Evolutionary conservation across 2,888 invertebrate species (phyloP).

Genomic region (Leptopilina myrica): DNA sequence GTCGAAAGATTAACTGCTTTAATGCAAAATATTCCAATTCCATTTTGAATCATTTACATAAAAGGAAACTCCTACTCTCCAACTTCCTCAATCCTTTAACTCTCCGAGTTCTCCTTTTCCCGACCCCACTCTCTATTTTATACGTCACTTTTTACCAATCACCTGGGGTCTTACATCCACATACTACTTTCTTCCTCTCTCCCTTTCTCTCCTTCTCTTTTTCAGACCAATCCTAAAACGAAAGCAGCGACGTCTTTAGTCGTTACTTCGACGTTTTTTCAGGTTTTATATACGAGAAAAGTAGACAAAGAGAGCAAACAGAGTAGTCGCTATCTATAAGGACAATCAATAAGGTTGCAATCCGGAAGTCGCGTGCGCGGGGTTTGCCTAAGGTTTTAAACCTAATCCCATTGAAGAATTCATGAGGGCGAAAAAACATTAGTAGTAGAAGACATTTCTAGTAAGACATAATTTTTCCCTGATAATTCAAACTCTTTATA

Average conservation of each 20-base stretch:
- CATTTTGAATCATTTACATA: constrained; percentile 31
- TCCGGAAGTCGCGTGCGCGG: constrained; percentile 24
- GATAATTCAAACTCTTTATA: no score
- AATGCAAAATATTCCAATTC: constrained; percentile 36
- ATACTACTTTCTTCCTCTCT: no score
- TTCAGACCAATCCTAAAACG: constrained; percentile 4
- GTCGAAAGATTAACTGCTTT: constrained; percentile 18
- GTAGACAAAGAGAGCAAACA: neutral
- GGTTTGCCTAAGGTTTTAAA: constrained; percentile 41
- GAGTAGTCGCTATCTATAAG: constrained; percentile 1
- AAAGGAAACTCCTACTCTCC: constrained; percentile 1
- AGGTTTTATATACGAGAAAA: constrained; percentile 8
- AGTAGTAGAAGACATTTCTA: no score
- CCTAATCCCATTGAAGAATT: constrained; percentile 43
- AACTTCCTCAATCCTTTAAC: constrained; percentile 27
- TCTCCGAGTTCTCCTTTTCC: neutral
- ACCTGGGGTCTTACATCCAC: constrained; percentile 34
- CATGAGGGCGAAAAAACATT: constrained; percentile 8
- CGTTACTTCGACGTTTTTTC: constrained; percentile 35
- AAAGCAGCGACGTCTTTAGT: neutral
- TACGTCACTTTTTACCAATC: constrained; percentile 27
- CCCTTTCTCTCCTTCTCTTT: no score
- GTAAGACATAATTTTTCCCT: no score
- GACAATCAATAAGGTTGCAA: constrained; percentile 42
- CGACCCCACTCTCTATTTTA: neutral